Conservation (phyloP, 2,113 vertebrate species). For the Gopherus evgoodei region DNA sequence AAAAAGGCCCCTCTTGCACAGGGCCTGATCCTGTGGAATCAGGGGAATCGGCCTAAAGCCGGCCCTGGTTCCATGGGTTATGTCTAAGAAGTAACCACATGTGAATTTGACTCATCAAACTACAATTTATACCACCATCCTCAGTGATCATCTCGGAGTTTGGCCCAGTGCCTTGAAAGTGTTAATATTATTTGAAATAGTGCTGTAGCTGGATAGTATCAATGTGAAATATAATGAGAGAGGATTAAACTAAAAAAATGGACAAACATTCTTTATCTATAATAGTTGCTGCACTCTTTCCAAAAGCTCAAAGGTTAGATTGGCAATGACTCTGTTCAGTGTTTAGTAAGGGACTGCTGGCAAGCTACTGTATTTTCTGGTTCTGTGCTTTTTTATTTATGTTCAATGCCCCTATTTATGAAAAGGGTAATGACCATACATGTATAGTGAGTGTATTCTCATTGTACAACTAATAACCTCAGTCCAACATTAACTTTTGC, state of each 20-base stretch:
- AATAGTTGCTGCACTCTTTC: not conserved
- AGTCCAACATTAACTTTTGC: conserved; percentile 5
- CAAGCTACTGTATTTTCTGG: not conserved
- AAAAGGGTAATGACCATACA: not conserved
- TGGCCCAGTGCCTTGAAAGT: not conserved
- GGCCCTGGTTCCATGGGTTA: not conserved
- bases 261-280: not conserved
- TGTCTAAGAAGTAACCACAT: not conserved
- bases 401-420: not conserved
- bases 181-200: not conserved
- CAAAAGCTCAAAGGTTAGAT: not conserved
- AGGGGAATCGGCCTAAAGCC: no score
- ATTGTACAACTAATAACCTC: not conserved
- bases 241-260: not conserved
- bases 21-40: no score
- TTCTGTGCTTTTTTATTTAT: not conserved
- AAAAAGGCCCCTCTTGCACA: no score
- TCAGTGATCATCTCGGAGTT: not conserved
- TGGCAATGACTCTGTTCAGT: not conserved
- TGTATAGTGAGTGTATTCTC: not conserved
- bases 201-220: not conserved
- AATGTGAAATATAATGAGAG: not conserved
- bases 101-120: not conserved
- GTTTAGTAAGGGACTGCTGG: not conserved
- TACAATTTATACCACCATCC: not conserved